Evolutionary conservation across 2,888 invertebrate species (phyloP).

Genomic region (Zeuzera pyrina): DNA sequence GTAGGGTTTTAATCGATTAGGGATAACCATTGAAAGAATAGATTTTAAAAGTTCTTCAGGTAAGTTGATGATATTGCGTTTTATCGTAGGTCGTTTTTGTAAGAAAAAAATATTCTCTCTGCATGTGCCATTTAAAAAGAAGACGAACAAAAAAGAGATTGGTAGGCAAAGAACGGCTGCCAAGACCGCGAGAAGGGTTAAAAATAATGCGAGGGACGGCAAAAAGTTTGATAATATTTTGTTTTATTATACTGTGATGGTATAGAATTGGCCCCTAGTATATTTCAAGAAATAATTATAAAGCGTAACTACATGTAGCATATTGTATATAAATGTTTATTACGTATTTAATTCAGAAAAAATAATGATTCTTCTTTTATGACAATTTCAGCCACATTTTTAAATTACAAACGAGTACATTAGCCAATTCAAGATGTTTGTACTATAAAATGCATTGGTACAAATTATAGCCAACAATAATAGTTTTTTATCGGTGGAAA

Average conservation of each 20-base stretch:
- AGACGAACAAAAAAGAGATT: conserved; percentile 53
- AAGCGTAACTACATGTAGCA: no score
- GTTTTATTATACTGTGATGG: conserved; percentile 28
- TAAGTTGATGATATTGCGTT: conserved; percentile 67
- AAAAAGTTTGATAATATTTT: conserved; percentile 46
- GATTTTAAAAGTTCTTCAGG: conserved; percentile 48
- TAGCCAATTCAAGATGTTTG: neutral
- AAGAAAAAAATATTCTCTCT: conserved; percentile 55
- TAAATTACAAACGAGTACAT: neutral
- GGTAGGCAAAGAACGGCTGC: conserved; percentile 62
- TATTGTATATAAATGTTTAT: no score
- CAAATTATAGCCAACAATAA: conserved; percentile 71
- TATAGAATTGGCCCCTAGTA: conserved; percentile 23
- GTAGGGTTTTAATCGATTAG: conserved; percentile 59
- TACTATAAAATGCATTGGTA: conserved; percentile 26
- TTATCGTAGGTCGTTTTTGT: conserved; percentile 46
- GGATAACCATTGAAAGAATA: conserved; percentile 58
- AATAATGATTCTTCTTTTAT: no score
- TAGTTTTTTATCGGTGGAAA: conserved; percentile 52
- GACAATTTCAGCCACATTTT: neutral
- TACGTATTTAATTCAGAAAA: no score
- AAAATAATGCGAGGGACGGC: conserved; percentile 31
- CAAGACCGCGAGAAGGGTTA: conserved; percentile 63
- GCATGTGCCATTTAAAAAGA: conserved; percentile 72
- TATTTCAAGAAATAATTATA: neutral